These are phyloP conservation scores for Lasioglossum villosulum DNA, from an alignment of 2,888 invertebrate species.

Conservation along the genomic window DNA sequence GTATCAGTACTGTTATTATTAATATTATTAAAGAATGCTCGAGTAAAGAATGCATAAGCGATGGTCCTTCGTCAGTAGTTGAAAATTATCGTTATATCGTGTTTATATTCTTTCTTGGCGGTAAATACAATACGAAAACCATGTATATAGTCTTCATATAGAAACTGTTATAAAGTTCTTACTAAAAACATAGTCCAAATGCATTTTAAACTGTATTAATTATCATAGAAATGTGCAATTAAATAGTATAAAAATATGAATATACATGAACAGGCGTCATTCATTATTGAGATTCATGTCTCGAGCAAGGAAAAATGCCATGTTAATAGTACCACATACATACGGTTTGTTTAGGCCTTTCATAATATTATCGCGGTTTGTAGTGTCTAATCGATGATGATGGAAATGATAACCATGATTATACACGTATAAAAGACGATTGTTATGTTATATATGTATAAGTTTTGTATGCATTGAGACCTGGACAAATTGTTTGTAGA, in stretches of 20 bases:
- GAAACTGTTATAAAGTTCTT: background rate
- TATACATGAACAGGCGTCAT: constrained; percentile 8
- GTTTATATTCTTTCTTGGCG: background rate
- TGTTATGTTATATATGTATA: background rate
- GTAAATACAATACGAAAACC: background rate
- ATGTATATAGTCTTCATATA: background rate
- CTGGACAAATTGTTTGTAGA: background rate
- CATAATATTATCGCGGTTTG: background rate
- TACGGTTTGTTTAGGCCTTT: background rate
- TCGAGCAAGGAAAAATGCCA: background rate
- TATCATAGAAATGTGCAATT: background rate
- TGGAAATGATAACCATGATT: background rate
- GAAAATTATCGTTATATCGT: background rate
- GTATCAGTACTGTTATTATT: background rate
- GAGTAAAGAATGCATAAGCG: background rate
- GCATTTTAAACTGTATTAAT: background rate
- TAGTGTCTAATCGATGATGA: background rate
- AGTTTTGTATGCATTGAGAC: background rate
- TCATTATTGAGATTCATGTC: background rate
- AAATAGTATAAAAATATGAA: background rate
- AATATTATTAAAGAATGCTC: background rate
- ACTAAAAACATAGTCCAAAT: background rate
- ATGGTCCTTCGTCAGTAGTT: background rate
- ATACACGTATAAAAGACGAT: background rate
- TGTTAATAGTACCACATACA: background rate